Evolutionary conservation across 1,140 invertebrate genomes (phyloP), one percentile per base, ranked within the genome.

Genomic region (Diabrotica virgifera): DNA sequence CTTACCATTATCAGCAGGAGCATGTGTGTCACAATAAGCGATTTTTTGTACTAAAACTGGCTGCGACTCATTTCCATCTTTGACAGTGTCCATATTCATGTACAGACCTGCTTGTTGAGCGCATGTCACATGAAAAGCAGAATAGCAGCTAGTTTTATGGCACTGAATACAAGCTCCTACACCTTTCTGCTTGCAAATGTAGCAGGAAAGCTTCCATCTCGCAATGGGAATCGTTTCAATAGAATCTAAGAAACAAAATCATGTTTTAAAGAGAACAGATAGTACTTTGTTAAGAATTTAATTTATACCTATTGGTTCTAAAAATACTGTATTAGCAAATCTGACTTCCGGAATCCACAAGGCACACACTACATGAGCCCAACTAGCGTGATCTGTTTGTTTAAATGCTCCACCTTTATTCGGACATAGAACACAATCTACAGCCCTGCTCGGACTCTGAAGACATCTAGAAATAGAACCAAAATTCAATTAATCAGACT

Each of bases 291-390:
- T 24, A 14, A 56, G 24, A 14, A 56, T 56, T 56, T 56, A 7
- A 56, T 56, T 56, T 50, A 50, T 67, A 62, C 69, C 88, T 71
- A 99, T 96, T 5, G 97, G 97, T 80, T 99, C 97, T 58, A 99
- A 82, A 80, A 98, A 99, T 0, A 96, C 94, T 5, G 94, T 96
- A 76, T 98, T 99, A 2, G 96, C 95, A 82, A 99, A 99, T 68
- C 95, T 86, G 4, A 98, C 96, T 88, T 99, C 97, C 5, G 97
- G 97, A 75, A 99, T 97, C 96, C 97, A 99, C 5, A 99, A 81
- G 3, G 96, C 97, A 81, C 97, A 99, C 1, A 99, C 94, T 5
- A 99, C 96, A 82, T 99, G 97, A 14, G 96, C 96, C 97, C 97
- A 99, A 5, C 92, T 89, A 0, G 92, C 89, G 80, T 94, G 87